Evolutionary conservation across 2,888 invertebrate species (phyloP).

Genomic region (Acrocyrtus sp.): DNA sequence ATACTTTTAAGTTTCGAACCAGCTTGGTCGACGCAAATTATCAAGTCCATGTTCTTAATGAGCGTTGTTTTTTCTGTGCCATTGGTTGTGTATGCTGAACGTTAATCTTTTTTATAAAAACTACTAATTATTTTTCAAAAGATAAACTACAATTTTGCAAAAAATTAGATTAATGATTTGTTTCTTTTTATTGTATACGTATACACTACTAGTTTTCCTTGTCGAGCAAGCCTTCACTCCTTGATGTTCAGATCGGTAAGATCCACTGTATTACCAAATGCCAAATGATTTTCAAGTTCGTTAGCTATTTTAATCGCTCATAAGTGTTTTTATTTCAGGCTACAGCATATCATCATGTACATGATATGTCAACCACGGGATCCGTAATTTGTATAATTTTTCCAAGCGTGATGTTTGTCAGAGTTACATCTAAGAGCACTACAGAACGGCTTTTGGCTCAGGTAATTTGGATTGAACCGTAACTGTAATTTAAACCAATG

Average conservation of each 20-base stretch:
- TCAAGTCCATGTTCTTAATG: conserved; percentile 94
- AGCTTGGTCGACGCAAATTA: conserved; percentile 84
- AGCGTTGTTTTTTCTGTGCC: conserved; percentile 97
- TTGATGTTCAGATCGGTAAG: conserved; percentile 84
- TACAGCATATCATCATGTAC: conserved; percentile 57
- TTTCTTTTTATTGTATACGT: neutral
- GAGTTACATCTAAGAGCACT: conserved; percentile 83
- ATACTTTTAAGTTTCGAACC: conserved; percentile 87
- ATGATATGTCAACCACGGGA: conserved; percentile 78
- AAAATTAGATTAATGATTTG: neutral
- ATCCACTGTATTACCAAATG: neutral
- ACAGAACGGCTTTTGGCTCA: conserved; percentile 86
- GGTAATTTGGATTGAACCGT: conserved; percentile 65
- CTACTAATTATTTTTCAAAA: too few species aligned
- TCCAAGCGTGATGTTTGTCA: conserved; percentile 89
- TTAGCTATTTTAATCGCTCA: neutral
- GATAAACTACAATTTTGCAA: neutral
- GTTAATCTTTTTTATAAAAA: too few species aligned
- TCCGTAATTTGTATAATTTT: conserved; percentile 92
- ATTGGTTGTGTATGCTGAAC: conserved; percentile 75
- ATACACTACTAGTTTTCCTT: conserved; percentile 89
- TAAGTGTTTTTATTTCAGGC: conserved; percentile 16
- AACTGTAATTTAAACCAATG: neutral
- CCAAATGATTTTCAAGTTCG: too few species aligned
- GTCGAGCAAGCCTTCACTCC: conserved; percentile 92